A percentile compares a stretch with the other conserved stretches of the same genome.
Evolutionary conservation across 1,140 invertebrate genomes (phyloP).

Genomic region (Ceratitis capitata): DNA sequence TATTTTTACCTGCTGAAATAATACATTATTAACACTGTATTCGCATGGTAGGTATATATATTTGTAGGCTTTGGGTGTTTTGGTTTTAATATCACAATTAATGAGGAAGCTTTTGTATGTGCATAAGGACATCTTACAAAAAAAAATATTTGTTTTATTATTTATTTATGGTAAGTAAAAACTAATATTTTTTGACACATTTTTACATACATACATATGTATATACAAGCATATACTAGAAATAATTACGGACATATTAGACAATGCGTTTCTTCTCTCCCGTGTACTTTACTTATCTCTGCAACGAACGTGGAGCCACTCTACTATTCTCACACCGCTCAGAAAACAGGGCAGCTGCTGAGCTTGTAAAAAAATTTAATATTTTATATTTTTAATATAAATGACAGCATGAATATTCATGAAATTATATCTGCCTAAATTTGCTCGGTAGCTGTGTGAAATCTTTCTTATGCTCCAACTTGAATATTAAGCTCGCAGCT

Average conservation of each 20-base stretch:
- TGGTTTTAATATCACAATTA: no score
- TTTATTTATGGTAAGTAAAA: no score
- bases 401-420: conserved; percentile 36
- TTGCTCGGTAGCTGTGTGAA: background rate
- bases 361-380: conserved; percentile 11
- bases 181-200: background rate
- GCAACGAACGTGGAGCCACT: no score
- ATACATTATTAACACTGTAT: background rate
- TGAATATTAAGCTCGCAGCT: background rate
- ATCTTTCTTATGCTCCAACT: background rate
- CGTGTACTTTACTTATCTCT: no score
- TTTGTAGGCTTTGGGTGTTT: no score
- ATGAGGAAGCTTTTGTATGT: no score
- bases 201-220: background rate
- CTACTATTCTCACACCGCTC: background rate
- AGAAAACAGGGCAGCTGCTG: background rate
- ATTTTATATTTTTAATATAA: conserved; percentile 28
- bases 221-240: no score
- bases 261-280: no score
- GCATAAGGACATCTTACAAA: no score
- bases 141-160: background rate
- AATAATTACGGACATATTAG: no score
- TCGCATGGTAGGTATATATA: no score
- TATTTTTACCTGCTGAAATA: background rate
- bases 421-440: conserved; percentile 17